Evolutionary conservation across 1,140 invertebrate species (phyloP).

Genomic region (Pseudomyrmex flavicornis): DNA sequence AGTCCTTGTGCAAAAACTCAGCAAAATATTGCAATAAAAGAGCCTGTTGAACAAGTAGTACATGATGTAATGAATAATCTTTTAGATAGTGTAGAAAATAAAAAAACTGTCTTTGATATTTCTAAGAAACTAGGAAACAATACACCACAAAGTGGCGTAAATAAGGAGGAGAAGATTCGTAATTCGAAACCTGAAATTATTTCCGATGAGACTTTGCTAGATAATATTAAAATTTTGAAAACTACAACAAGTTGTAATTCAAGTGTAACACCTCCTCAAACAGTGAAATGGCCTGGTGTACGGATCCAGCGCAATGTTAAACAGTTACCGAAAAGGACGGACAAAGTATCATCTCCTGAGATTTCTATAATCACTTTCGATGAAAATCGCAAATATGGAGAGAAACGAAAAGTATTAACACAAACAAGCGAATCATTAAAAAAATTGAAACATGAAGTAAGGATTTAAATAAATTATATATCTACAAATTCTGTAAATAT

Average conservation of each 20-base stretch:
- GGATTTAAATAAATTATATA: slow-evolving; percentile 2
- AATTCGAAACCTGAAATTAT: slow-evolving; percentile 79
- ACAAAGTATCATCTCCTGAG: slow-evolving; percentile 68
- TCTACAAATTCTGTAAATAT: too few species aligned
- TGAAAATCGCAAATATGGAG: slow-evolving; percentile 40
- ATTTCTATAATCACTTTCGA: slow-evolving; percentile 56
- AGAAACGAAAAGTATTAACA: slow-evolving; percentile 61
- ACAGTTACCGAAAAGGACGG: slow-evolving; percentile 79
- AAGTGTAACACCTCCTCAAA: slow-evolving; percentile 14
- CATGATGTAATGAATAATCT: slow-evolving; percentile 56
- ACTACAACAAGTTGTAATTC: slow-evolving; percentile 37
- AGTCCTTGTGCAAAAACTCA: background rate
- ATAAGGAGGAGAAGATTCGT: slow-evolving; percentile 60
- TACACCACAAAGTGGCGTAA: slow-evolving; percentile 25
- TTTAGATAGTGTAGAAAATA: background rate
- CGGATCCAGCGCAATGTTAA: slow-evolving; percentile 83
- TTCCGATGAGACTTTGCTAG: slow-evolving; percentile 79
- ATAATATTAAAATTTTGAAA: slow-evolving; percentile 76
- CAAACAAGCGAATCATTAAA: slow-evolving; percentile 12
- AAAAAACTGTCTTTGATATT: background rate
- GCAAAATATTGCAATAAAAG: background rate
- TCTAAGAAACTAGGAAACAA: slow-evolving; percentile 7
- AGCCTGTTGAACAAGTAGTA: slow-evolving; percentile 12
- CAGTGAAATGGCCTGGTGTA: slow-evolving; percentile 77
- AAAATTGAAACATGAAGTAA: slow-evolving; percentile 79